Evolutionary conservation across 2,797 vertebrate species (phyloP).

Genomic region (Lagorchestes hirsutus): DNA sequence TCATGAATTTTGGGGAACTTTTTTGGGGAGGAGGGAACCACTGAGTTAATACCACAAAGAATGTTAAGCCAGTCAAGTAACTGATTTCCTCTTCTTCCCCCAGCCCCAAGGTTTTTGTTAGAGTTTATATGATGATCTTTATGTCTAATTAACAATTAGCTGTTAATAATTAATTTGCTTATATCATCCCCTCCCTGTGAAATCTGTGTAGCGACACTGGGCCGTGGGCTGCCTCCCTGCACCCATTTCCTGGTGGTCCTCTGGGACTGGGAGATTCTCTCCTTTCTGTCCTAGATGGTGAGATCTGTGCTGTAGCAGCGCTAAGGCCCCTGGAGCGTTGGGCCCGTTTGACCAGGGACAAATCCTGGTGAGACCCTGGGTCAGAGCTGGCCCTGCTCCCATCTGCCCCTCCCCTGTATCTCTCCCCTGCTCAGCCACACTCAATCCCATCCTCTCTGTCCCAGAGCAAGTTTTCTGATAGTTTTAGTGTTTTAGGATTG

Average conservation of each 20-base stretch:
- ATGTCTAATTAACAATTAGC: background rate
- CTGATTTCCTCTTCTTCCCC: background rate
- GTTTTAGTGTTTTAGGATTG: background rate
- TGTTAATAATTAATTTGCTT: background rate
- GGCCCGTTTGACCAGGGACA: too few relatives aligned
- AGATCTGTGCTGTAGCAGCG: background rate
- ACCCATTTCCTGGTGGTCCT: background rate
- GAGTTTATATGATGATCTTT: background rate
- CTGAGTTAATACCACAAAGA: background rate
- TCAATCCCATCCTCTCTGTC: conserved; percentile 1
- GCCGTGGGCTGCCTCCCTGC: background rate
- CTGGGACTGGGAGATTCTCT: background rate
- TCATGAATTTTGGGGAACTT: too few relatives aligned
- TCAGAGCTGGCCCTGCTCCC: background rate
- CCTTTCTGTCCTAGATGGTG: background rate
- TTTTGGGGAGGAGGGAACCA: background rate
- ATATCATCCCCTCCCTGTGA: background rate
- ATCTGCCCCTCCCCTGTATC: background rate
- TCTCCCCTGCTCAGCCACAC: background rate
- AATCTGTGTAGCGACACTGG: background rate
- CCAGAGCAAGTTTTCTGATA: background rate
- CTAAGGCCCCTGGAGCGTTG: too few relatives aligned
- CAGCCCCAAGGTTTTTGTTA: background rate
- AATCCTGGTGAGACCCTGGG: too few relatives aligned
- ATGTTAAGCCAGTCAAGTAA: background rate